A percentile compares a stretch with the other conserved stretches of the same genome.
These are phyloP conservation scores for Caenorhabditis sp. DNA, from an alignment of 2,888 invertebrate species.

Conservation along the genomic window DNA sequence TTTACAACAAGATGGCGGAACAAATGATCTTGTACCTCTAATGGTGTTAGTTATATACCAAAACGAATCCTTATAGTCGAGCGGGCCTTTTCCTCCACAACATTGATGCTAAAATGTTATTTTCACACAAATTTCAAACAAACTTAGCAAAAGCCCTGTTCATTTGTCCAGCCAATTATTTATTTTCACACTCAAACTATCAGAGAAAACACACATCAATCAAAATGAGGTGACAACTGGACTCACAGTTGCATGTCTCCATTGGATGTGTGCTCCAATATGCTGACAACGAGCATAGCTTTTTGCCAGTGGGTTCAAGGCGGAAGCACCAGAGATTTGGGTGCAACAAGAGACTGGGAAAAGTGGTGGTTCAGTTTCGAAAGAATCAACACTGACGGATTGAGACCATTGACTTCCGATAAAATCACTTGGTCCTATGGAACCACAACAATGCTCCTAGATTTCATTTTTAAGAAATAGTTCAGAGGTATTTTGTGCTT, in stretches of 20 bases:
- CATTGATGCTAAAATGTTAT: slow-evolving; percentile 62
- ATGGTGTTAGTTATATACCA: slow-evolving; percentile 68
- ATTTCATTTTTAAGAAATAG: slow-evolving; percentile 2
- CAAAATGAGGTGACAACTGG: slow-evolving; percentile 12
- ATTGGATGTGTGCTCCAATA: slow-evolving; percentile 49
- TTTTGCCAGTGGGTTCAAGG: slow-evolving; percentile 55
- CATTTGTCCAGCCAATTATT: neutral
- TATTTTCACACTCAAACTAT: slow-evolving; percentile 11
- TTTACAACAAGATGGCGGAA: slow-evolving; percentile 66
- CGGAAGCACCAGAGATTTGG: slow-evolving; percentile 55
- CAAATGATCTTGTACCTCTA: slow-evolving; percentile 64
- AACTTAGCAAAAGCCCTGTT: neutral
- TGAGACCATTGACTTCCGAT: slow-evolving; percentile 45
- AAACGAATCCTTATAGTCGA: slow-evolving; percentile 67
- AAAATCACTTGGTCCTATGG: slow-evolving; percentile 38
- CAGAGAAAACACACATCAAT: slow-evolving; percentile 1
- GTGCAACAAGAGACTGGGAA: slow-evolving; percentile 62
- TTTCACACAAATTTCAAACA: too few species aligned
- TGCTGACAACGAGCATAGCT: slow-evolving; percentile 61
- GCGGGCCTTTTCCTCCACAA: slow-evolving; percentile 62
- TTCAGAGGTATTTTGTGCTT: slow-evolving; percentile 12
- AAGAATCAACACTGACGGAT: slow-evolving; percentile 16
- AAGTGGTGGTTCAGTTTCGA: slow-evolving; percentile 38
- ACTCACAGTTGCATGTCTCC: slow-evolving; percentile 56
- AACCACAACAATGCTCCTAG: slow-evolving; percentile 51